These are phyloP conservation scores for Osmerus eperlanus DNA, from an alignment of 2,113 vertebrate species.

Conservation along the genomic window DNA sequence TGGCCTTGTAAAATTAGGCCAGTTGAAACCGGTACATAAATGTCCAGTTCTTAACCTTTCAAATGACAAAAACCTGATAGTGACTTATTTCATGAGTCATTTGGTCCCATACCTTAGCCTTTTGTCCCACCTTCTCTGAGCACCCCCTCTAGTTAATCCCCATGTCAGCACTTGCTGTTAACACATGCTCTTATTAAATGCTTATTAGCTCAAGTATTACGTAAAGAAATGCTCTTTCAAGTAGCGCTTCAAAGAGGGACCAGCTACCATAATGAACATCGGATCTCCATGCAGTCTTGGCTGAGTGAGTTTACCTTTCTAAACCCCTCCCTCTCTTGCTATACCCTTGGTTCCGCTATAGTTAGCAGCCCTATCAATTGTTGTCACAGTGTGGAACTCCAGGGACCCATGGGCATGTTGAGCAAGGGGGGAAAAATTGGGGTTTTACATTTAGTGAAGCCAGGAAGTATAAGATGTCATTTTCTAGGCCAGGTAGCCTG, in stretches of 20 bases:
- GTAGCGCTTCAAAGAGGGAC: conserved; percentile 38
- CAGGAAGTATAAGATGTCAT: conserved; percentile 40
- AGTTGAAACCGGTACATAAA: no score
- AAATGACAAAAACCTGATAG: conserved; percentile 12
- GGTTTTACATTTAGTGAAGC: conserved; percentile 49
- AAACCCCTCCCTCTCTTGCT: conserved; percentile 9
- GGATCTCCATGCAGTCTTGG: conserved; percentile 15
- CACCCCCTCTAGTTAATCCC: conserved; percentile 33
- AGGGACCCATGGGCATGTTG: conserved; percentile 30
- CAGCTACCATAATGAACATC: conserved; percentile 30
- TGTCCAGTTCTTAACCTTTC: conserved; percentile 29
- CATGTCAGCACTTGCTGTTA: conserved; percentile 18
- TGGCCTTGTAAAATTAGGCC: no score
- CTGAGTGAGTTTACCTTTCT: conserved; percentile 48
- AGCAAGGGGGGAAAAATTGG: conserved; percentile 28
- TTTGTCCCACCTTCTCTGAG: not conserved
- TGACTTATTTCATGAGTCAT: no score
- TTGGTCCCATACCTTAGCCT: not conserved
- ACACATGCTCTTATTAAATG: conserved; percentile 41
- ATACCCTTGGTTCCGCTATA: conserved; percentile 55
- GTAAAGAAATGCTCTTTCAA: conserved; percentile 37
- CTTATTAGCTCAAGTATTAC: conserved; percentile 37
- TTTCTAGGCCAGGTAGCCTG: conserved; percentile 73
- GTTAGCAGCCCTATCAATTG: conserved; percentile 61
- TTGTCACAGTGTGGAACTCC: conserved; percentile 55